Evolutionary conservation across 2,888 invertebrate species (phyloP).

Genomic region (Thera britannica): DNA sequence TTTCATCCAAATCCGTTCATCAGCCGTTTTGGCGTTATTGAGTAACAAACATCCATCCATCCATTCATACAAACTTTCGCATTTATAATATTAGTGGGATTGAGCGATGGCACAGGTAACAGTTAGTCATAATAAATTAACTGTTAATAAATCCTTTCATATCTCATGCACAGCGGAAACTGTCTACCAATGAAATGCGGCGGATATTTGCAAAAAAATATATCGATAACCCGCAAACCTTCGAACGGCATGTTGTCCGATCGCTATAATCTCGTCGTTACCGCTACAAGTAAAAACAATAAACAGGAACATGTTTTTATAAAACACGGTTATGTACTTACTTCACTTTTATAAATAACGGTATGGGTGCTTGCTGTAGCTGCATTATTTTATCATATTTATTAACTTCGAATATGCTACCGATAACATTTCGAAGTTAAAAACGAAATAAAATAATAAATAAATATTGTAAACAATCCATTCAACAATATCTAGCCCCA

Average conservation of each 20-base stretch:
- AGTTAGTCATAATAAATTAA: conserved; percentile 11
- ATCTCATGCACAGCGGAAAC: conserved; percentile 36
- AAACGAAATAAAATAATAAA: too few species aligned
- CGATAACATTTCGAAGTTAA: conserved; percentile 33
- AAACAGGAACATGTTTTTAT: conserved; percentile 45
- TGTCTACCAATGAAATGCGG: conserved; percentile 29
- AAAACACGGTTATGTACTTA: conserved; percentile 38
- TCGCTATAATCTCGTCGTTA: conserved; percentile 40
- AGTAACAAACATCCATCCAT: too few species aligned
- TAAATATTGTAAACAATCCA: too few species aligned
- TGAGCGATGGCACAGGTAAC: too few species aligned
- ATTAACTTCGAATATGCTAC: conserved; percentile 35
- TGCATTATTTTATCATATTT: conserved; percentile 42
- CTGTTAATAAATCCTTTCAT: conserved; percentile 36
- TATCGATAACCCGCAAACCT: conserved; percentile 37
- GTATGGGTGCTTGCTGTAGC: conserved; percentile 26
- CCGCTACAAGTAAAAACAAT: conserved; percentile 42
- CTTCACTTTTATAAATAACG: conserved; percentile 42
- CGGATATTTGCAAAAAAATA: conserved; percentile 35
- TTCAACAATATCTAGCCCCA: conserved; percentile 3
- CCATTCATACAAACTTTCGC: too few species aligned
- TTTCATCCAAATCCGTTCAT: too few species aligned
- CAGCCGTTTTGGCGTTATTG: too few species aligned
- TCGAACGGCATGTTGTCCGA: conserved; percentile 34
- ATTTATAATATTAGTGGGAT: too few species aligned